Conservation (phyloP, 1,140 invertebrate genomes). For the Whitmania pigra region DNA sequence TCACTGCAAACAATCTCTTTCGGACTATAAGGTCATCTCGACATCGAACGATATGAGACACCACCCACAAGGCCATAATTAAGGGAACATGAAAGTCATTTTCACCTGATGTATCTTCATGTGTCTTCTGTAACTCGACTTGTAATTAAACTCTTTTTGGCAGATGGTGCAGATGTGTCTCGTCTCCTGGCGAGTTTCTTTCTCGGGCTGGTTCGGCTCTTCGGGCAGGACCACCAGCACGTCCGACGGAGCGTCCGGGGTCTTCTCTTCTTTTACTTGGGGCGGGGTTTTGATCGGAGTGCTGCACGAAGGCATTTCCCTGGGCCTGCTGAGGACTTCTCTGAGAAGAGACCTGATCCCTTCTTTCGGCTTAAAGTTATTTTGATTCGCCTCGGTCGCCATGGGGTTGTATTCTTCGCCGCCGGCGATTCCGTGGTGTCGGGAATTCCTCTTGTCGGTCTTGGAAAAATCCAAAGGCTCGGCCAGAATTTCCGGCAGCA, state of each 20-base stretch:
- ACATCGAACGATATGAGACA: too few species aligned
- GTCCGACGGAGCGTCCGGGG: background rate
- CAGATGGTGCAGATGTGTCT: conserved; percentile 21
- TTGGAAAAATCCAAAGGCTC: conserved; percentile 2
- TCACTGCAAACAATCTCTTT: too few species aligned
- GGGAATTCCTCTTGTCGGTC: background rate
- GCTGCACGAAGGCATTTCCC: conserved; percentile 1
- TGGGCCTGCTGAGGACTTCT: conserved; percentile 10
- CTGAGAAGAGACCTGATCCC: conserved; percentile 12
- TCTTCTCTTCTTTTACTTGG: background rate
- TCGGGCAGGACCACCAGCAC: conserved; percentile 7
- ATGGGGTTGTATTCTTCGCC: background rate
- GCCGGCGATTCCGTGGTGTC: background rate
- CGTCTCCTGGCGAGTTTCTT: background rate
- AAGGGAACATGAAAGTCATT: too few species aligned
- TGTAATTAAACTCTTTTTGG: conserved; percentile 19
- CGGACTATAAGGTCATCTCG: too few species aligned
- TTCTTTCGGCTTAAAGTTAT: conserved; percentile 9
- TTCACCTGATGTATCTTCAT: conserved; percentile 21
- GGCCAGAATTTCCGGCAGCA: background rate
- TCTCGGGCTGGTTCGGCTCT: background rate
- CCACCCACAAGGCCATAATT: too few species aligned
- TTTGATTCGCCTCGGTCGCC: background rate
- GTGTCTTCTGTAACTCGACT: conserved; percentile 24
- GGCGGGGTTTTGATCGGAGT: background rate